Base-by-base conservation (phyloP, 2,113 vertebrate species). In the Geococcyx californianus region DNA sequence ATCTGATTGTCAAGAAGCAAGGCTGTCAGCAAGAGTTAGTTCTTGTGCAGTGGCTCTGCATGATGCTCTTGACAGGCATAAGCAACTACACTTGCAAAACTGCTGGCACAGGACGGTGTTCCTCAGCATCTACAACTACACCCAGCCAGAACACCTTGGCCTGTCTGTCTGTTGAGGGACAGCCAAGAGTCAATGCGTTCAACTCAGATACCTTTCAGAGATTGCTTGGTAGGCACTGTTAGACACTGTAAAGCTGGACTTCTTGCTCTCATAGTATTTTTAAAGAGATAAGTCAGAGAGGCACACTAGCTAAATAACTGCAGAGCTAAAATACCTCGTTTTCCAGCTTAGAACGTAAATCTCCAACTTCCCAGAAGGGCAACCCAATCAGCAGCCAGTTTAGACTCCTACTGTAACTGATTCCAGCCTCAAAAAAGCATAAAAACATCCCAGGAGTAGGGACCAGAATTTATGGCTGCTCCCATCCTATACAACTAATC, bases 1-100 rank as follows among this genome's bases (percentile, higher is more conserved):
- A 38, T 8, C 31, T 11, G 28, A 6, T 11, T 13, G 34, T 5
- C 56, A 19, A 29, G 66, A 58, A 7, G 31, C 33, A 31, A 20
- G n/a, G 19, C 21, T 16, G 20, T 23, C 64, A 64, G 28, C 44
- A 49, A 23, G 38, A 62, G 10, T 23, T 14, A 3, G 31, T 12
- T 38, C 59, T 5, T 0, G 1, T 9, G 40, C n/a, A 4, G 0
- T 1, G 58, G 31, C 16, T 9, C 7, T 12, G n/a, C 2, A 1
- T 0, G 0, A 12, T 3, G 4, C 11, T 38, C n/a, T 28, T 34
- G 18, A 54, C 0, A 11, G 55, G 66, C 20, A 13, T 33, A 3
- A 42, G 55, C 16, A 47, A n/a, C 20, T 26, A 23, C 1, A 0
- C 20, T 4, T 19, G 36, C 20, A 26, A n/a, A 91, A 25, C 42